Percentiles rank a stretch among this genome's conserved stretches.
Conservation (phyloP, 2,888 invertebrate species). For the Ochropleura leucogaster region DNA sequence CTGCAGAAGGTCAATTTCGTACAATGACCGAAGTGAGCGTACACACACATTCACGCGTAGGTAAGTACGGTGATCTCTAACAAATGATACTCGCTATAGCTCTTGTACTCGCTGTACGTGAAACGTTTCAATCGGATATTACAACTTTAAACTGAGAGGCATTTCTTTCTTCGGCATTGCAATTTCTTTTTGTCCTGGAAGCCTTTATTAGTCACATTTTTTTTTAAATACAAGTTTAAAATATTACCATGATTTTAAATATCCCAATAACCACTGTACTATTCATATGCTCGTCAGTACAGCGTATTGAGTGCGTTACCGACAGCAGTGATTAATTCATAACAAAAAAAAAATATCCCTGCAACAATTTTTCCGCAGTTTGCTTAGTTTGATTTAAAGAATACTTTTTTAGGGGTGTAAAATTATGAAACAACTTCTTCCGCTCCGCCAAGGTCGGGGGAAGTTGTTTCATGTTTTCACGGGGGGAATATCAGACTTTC, state of each 20-base stretch:
- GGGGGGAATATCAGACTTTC: too few relatives aligned
- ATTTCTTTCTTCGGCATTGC: too few relatives aligned
- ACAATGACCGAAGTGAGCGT: background rate
- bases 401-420: background rate
- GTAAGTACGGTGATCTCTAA: background rate
- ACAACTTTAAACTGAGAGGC: too few relatives aligned
- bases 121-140: background rate
- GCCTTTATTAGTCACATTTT: too few relatives aligned
- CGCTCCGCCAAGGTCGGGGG: too few relatives aligned
- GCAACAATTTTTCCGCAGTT: background rate
- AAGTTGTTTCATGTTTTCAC: too few relatives aligned
- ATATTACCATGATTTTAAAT: background rate
- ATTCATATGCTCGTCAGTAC: background rate
- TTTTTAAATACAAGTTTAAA: background rate
- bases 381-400: background rate
- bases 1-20: conserved; percentile 19
- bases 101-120: background rate
- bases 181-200: too few relatives aligned
- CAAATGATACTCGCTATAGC: background rate
- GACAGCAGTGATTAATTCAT: background rate
- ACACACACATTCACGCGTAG: background rate
- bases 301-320: background rate
- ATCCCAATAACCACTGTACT: background rate
- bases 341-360: background rate
- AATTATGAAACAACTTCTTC: too few relatives aligned